These are phyloP conservation scores for Gastrophysa polygoni DNA, from an alignment of 2,888 invertebrate species.

Conservation along the genomic window DNA sequence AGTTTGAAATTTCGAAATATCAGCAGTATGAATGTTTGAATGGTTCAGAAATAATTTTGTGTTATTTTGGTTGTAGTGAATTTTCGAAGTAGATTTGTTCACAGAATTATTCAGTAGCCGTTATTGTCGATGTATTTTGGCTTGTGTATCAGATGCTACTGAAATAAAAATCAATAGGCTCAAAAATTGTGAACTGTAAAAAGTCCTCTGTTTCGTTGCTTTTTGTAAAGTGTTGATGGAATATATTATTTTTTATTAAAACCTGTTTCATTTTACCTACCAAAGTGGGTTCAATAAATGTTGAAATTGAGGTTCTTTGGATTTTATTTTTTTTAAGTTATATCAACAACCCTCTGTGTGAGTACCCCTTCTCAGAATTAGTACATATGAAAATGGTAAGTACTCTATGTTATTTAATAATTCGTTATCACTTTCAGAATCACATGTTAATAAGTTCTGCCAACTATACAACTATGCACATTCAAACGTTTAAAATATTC, in stretches of 20 bases:
- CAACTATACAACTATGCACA: not conserved
- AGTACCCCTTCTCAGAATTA: not conserved
- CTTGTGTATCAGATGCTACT: constrained; percentile 45
- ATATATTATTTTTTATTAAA: constrained; percentile 1
- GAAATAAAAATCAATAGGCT: constrained; percentile 43
- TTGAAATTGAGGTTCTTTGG: not conserved
- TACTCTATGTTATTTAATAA: not conserved
- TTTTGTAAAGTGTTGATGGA: not conserved
- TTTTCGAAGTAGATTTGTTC: constrained; percentile 23
- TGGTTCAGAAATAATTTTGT: not conserved
- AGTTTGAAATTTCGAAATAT: not conserved
- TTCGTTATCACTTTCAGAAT: not conserved
- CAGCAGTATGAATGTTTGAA: not conserved
- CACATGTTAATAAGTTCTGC: not conserved
- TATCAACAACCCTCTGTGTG: not conserved
- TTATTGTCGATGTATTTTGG: constrained; percentile 44
- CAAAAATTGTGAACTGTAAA: constrained; percentile 34
- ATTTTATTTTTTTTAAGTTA: not conserved
- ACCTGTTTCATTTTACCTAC: not conserved
- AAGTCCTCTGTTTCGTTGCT: not conserved
- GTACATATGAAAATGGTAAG: not conserved
- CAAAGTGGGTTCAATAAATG: not conserved
- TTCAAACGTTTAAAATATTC: not conserved
- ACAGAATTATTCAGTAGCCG: constrained; percentile 44
- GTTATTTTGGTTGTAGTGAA: not conserved